These are phyloP conservation scores for Cotesia vestalis DNA, from an alignment of 1,140 invertebrate species.

Conservation along the genomic window DNA sequence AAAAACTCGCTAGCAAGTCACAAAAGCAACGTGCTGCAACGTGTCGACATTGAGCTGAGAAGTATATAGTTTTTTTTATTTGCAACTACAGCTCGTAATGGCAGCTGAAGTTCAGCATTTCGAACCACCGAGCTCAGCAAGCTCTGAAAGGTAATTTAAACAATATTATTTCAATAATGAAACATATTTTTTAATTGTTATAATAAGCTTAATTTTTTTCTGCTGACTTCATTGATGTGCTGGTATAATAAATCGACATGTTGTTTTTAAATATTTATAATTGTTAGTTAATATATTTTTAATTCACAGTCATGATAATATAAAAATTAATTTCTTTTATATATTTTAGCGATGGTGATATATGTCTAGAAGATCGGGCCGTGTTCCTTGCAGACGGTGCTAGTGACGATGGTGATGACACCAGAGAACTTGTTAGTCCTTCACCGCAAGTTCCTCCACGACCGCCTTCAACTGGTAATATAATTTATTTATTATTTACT, in stretches of 20 bases:
- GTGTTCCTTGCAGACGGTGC: constrained; percentile 68
- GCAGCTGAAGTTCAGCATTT: constrained; percentile 75
- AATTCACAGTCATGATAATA: background rate
- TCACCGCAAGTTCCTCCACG: constrained; percentile 71
- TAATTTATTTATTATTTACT: background rate
- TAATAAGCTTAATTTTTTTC: constrained; percentile 17
- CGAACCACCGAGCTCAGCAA: constrained; percentile 83
- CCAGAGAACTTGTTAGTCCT: constrained; percentile 63
- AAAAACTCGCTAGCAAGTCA: too few relatives aligned
- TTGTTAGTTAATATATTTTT: background rate
- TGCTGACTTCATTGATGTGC: constrained; percentile 4
- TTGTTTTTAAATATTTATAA: background rate
- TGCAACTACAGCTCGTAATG: constrained; percentile 58
- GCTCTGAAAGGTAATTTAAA: constrained; percentile 78
- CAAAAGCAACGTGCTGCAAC: constrained; percentile 24
- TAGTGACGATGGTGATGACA: constrained; percentile 69
- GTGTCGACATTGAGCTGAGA: background rate
- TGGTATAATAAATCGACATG: constrained; percentile 15
- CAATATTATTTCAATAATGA: constrained; percentile 1
- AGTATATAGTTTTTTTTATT: background rate
- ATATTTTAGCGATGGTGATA: constrained; percentile 60
- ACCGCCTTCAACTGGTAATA: constrained; percentile 74
- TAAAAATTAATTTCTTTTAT: constrained; percentile 10
- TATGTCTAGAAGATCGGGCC: constrained; percentile 68
- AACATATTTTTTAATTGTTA: background rate